Evolutionary conservation across 2,888 invertebrate genomes (phyloP).

Genomic region (Arge pagana): DNA sequence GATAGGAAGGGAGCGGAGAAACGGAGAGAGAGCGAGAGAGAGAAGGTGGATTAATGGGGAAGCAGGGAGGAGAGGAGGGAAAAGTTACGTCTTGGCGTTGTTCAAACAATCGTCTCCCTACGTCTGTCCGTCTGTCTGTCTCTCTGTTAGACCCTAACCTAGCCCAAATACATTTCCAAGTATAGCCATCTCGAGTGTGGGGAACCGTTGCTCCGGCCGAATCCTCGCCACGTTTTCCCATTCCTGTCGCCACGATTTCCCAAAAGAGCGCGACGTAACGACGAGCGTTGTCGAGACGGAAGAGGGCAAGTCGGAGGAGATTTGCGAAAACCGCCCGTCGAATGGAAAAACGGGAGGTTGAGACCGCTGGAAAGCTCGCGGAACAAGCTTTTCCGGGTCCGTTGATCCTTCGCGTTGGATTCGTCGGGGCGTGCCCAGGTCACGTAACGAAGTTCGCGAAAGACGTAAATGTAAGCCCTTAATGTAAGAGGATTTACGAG

Average conservation of each 20-base stretch:
- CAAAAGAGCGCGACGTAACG: not conserved
- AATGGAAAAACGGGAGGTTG: too few species aligned
- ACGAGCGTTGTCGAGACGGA: not conserved
- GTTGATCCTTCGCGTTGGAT: constrained; percentile 18
- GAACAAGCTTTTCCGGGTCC: constrained; percentile 9
- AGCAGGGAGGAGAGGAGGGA: constrained; percentile 16
- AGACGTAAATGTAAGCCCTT: constrained; percentile 12
- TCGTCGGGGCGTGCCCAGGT: too few species aligned
- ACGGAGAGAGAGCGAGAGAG: too few species aligned
- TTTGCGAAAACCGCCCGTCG: not conserved
- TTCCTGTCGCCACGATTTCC: not conserved
- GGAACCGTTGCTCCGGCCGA: constrained; percentile 9
- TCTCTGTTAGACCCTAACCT: constrained; percentile 19
- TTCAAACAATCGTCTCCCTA: constrained; percentile 14
- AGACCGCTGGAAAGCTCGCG: too few species aligned
- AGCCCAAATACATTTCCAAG: constrained; percentile 15
- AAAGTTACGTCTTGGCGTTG: constrained; percentile 15
- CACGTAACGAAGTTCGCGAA: constrained; percentile 1
- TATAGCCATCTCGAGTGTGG: constrained; percentile 10
- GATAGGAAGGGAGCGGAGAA: too few species aligned
- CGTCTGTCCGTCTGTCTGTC: too few species aligned
- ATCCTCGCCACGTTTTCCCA: too few species aligned
- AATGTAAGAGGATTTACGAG: constrained; percentile 21
- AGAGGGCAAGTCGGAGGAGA: not conserved
- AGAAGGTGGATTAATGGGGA: too few species aligned